These are phyloP conservation scores for Halcyon leucocephala DNA, from an alignment of 2,797 vertebrate species.

Conservation along the genomic window DNA sequence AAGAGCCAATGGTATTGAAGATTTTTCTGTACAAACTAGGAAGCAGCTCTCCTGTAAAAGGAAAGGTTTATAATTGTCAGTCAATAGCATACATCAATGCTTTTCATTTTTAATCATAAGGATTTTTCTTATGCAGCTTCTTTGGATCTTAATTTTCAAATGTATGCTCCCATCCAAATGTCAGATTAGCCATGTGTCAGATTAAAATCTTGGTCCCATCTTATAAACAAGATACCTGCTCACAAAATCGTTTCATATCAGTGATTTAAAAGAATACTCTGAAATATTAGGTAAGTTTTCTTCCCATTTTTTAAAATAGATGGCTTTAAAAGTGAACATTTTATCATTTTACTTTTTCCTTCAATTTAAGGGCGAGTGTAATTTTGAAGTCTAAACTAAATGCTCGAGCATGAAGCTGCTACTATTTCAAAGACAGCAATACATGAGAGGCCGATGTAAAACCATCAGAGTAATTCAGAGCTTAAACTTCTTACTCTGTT, in stretches of 20 bases:
- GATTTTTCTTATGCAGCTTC: background rate
- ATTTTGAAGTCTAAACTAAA: background rate
- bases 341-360: background rate
- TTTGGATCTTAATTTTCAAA: background rate
- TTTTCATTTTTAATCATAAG: background rate
- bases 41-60: background rate
- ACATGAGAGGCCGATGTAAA: background rate
- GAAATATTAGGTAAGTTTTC: background rate
- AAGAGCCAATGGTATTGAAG: background rate
- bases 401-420: background rate
- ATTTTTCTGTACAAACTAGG: background rate
- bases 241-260: background rate
- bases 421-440: background rate
- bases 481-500: background rate
- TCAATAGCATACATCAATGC: background rate
- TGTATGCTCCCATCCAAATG: background rate
- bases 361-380: background rate
- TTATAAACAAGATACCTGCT: background rate
- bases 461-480: background rate
- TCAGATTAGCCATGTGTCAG: fast-evolving
- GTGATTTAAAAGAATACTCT: background rate
- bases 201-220: background rate
- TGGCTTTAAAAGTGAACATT: background rate
- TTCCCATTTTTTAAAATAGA: background rate
- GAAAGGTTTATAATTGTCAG: background rate